Evolutionary conservation across 2,888 invertebrate genomes (phyloP), one percentile per base, ranked within the genome.

Genomic region (Trachelus stipa): DNA sequence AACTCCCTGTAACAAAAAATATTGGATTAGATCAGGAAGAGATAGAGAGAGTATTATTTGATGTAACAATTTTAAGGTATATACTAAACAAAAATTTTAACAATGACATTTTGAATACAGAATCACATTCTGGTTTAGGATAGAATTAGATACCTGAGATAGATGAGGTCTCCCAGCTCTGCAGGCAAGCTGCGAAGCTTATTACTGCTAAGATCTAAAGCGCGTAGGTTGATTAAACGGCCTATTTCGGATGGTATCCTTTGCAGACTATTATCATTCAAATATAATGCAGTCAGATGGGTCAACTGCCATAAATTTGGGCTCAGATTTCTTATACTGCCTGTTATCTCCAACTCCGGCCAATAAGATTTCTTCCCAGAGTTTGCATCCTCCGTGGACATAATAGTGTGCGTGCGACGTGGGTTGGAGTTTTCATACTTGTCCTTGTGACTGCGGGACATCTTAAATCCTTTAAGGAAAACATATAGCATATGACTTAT

Each of bases 121-220:
- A 34, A 68, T 68, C 12, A 23, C 11, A 40, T 74, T n/a, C 30
- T 37, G 56, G 23, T 4, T 40, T 40, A 40, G 15, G 40, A 40
- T 40, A 15, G 15, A 71, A 33, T 73, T 73, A 81, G 84, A 86
- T 91, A 97, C 97, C 96, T 96, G 90, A 99, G 95, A 91, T 97
- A 96, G 92, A 98, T 97, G 90, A 99, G 95, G 92, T 99, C 99
- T 80, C 99, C 99, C 76, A 99, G 94, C 93, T 99, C 99, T 77
- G 97, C 96, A 83, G 99, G 99, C 92, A 99, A 93, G 91, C 96
- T 96, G 83, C 98, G 94, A 87, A 99, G 93, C 92, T 98, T 98
- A 93, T 99, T 99, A 92, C 96, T 96, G 84, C 98, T 98, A 87
- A 98, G 93, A 93, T 99, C 99, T 85, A 99, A 93, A 83, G 96